Base-by-base conservation (phyloP, 2,888 invertebrate species). In the Drosophila anomelani region DNA sequence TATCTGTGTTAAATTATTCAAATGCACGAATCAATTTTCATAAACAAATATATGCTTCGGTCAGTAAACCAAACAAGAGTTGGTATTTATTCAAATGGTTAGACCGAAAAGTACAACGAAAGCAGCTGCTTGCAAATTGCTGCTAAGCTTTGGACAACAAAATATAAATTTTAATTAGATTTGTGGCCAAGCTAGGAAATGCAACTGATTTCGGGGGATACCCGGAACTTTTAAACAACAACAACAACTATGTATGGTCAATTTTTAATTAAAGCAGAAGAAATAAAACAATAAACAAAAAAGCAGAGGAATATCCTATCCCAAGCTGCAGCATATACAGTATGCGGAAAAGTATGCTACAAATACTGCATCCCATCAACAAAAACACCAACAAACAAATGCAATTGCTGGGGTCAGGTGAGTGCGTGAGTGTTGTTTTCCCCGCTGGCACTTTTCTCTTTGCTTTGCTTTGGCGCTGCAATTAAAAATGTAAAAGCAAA, bases 1-100 rank as follows among this genome's bases (percentile, higher is more conserved):
- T 20, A 47, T 47, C 68, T 60, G 71, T 67, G 67, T 69, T 86
- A 55, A 83, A 85, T 84, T 83, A 84, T 84, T 77, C 79, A 83
- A 80, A 70, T 79, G 77, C 77, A 79, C 74, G 84, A 85, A 84
- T 85, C 80, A 80, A 84, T 83, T 84, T 82, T 62, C 78, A 83
- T 79, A 88, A 82, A 57, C 83, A 88, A 84, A 84, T 62, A 82
- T 41, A 29, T 69, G 5, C 55, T 20, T 26, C 26, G 43, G 36
- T 32, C 49, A 44, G 51, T 38, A 57, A 36, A 23, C 23, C 57
- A 67, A 68, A 68, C 67, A 47, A 36, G 34, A 20, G 4, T 38
- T 58, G 39, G n/a, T 71, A 61, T 71, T 49, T 68, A 60, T 62
- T 54, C 20, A 49, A 49, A 39, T 60, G 49, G 51, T 46, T 66